These are phyloP conservation scores for Ardeotis arabs DNA, from an alignment of 2,113 vertebrate genomes.

Conservation along the genomic window DNA sequence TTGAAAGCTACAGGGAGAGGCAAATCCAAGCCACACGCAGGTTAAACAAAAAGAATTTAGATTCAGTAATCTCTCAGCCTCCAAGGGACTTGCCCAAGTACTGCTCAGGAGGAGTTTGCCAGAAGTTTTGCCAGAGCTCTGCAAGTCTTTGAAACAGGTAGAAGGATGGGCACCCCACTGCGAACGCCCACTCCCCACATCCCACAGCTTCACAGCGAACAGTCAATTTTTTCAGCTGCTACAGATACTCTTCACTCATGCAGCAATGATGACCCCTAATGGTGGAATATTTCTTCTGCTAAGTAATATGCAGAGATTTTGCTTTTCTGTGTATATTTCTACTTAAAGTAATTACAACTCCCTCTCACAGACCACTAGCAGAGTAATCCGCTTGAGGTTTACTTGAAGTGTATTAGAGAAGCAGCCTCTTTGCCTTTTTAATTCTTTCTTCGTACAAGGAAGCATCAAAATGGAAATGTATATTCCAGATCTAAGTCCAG, in stretches of 20 bases:
- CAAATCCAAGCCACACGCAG: not conserved
- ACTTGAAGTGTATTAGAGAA: not conserved
- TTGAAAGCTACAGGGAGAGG: not conserved
- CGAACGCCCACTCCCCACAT: not conserved
- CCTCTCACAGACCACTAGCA: not conserved
- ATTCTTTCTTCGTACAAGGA: not conserved
- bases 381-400: not conserved
- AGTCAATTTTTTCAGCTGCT: not conserved
- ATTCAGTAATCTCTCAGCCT: not conserved
- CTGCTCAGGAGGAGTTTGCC: not conserved
- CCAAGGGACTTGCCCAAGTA: not conserved
- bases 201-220: not conserved
- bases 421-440: not conserved
- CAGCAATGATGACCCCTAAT: conserved; percentile 56
- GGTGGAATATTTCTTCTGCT: conserved; percentile 11
- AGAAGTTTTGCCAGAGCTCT: not conserved
- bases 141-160: not conserved
- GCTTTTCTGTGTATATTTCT: not conserved
- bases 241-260: not conserved
- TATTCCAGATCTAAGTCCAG: too few relatives aligned
- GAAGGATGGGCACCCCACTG: not conserved
- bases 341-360: not conserved
- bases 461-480: not conserved
- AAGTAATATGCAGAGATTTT: not conserved
- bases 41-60: not conserved